These are phyloP conservation scores for Arvicanthis niloticus DNA, from an alignment of 2,113 vertebrate genomes.

Conservation along the genomic window DNA sequence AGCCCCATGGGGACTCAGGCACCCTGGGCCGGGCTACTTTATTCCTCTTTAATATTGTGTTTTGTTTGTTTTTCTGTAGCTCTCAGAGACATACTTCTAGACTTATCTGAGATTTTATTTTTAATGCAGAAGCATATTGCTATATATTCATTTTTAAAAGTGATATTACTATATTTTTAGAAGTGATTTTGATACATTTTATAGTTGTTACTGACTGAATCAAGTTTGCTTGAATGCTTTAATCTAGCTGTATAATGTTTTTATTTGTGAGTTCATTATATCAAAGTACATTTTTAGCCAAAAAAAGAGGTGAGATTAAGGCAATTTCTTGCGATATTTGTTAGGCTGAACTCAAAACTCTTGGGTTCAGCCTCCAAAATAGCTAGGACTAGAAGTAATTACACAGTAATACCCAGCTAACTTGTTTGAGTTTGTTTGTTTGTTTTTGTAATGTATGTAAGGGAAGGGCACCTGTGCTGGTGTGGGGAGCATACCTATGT, in stretches of 20 bases:
- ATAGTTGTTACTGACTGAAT: too few relatives aligned
- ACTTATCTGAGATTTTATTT: background rate
- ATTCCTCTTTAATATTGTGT: background rate
- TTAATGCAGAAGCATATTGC: background rate
- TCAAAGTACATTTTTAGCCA: background rate
- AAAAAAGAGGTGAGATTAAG: background rate
- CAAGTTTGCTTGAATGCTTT: background rate
- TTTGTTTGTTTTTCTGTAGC: background rate
- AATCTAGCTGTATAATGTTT: background rate
- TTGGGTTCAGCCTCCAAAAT: background rate
- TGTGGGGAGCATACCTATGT: background rate
- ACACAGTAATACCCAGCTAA: background rate
- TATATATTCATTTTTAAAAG: background rate
- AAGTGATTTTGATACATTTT: background rate
- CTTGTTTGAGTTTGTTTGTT: background rate
- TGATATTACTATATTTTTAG: background rate
- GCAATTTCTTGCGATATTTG: background rate
- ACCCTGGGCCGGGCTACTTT: too few relatives aligned
- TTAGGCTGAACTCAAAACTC: background rate
- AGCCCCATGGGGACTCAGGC: too few relatives aligned
- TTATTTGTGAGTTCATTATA: background rate
- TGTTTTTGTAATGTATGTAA: background rate
- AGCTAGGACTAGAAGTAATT: background rate
- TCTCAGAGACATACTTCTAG: background rate
- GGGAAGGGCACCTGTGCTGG: background rate